These are phyloP conservation scores for Pachycephus smyrnensis DNA, from an alignment of 2,888 invertebrate species.

Conservation along the genomic window DNA sequence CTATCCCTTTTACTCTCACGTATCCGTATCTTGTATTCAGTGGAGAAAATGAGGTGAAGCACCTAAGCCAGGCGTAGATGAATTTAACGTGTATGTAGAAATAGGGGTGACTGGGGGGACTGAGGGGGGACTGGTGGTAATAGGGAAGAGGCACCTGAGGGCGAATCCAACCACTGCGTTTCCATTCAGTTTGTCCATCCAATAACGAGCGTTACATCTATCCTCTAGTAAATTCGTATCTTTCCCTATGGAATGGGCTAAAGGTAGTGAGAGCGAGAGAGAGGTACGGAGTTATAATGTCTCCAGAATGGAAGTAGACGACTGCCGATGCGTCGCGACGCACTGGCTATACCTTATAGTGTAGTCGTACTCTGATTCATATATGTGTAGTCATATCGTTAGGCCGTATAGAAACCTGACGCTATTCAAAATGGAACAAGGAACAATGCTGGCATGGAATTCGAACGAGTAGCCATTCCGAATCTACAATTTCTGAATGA, in stretches of 20 bases:
- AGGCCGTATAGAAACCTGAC: background rate
- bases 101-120: background rate
- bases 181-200: slow-evolving; percentile 23
- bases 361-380: background rate
- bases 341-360: background rate
- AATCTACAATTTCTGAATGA: slow-evolving; percentile 35
- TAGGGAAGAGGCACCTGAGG: background rate
- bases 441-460: background rate
- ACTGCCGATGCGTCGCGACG: background rate
- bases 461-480: background rate
- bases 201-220: slow-evolving; percentile 17
- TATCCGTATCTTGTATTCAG: background rate
- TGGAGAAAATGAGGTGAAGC: background rate
- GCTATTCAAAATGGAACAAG: background rate
- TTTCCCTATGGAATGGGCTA: background rate
- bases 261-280: background rate
- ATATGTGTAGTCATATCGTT: background rate
- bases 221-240: background rate
- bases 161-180: slow-evolving; percentile 14
- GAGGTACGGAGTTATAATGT: background rate
- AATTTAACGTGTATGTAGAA: background rate
- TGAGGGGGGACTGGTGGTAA: background rate
- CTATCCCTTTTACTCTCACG: background rate
- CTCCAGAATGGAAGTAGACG: background rate
- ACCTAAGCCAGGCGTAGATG: background rate